Base-by-base conservation (phyloP, 92 coral and sea anemone genomes). In the Umimayanthus chanpuru region DNA sequence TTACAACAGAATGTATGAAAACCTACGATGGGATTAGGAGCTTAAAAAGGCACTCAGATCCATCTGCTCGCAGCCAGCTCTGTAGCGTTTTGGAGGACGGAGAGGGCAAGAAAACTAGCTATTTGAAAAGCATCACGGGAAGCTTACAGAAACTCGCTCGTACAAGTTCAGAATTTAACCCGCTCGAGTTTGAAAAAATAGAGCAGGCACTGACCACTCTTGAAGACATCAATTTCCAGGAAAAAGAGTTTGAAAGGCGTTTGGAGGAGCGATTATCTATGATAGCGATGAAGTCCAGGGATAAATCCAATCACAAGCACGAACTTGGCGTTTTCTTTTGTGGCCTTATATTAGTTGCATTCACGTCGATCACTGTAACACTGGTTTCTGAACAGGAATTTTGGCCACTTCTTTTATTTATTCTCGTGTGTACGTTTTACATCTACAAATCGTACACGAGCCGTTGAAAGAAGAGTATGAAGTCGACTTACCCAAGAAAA, bases 51-150 rank as follows among this genome's bases (percentile, higher is more conserved):
- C 81, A 78, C 38, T 14, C 81, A 12, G 81, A 78, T 41, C 81
- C 81, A 15, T 23, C 55, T 11, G 39, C 81, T 14, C 66, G 61
- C 81, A 47, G 40, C 81, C 81, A 78, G 18, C 81, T 78, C 81
- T 78, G 81, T 18, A 23, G 58, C 18, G 11, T 11, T 26, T 39
- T 78, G 55, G 32, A 78, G 23, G 66, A 47, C 61, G 58, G 32
- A 11, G 81, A 78, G 32, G 81, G 65, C 39, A n/a, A 47, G 30
- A 78, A 78, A 47, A 78, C 65, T 14, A 26, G 9, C 15, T 78
- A 11, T 23, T 43, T 78, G 11, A 21, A 47, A 26, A 47, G 32
- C 38, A 47, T 78, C 40, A 47, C 66, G 4, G 65, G 32, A 78
- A 78, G 65, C 39, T 78, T 78, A 50, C 81, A 78, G 40, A 14